Base-by-base conservation (phyloP, 2,113 vertebrate species). In the Coracopsis vasa region DNA sequence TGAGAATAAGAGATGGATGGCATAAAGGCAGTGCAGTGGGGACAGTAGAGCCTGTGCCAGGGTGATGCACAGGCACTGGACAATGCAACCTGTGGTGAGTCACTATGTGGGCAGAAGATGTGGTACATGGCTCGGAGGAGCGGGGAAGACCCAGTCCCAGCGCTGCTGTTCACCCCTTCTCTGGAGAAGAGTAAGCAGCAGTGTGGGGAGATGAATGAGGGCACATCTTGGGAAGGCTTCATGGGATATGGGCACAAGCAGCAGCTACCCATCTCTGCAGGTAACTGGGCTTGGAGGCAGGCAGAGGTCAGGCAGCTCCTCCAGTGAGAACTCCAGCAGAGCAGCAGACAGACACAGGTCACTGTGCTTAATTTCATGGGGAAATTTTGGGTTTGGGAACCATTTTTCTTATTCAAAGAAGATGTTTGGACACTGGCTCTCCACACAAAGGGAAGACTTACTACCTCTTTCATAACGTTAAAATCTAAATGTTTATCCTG, bases 131-230 rank as follows among this genome's bases (percentile, higher is more conserved):
- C 79, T 74, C 1, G 4, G 45, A 41, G 12, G 23, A 77, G 28
- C 0, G 24, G 41, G 58, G 50, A 80, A 71, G 39, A 81, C 56
- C 23, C 70, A 89, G 24, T 41, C 41, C 41, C 48, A 28, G 15
- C 0, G 2, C 44, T 51, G 54, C 61, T 69, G 41, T 61, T 88
- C 73, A 39, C 20, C 12, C 39, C 29, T 54, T 20, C 1, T 6
- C 41, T 45, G 86, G 33, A 45, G 65, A 45, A 58, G n/a, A 62
- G 14, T 13, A 16, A 66, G 53, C 37, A 74, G 67, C 29, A 33
- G 42, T 1, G 2, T 11, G 16, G 31, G 10, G 17, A 65, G 47
- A 47, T 0, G 3, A 20, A 14, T 0, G 1, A 31, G 35, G 70
- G 5, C 45, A 73, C 7, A 15, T 28, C 35, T 42, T 28, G 42